phyloP scores from a whole-genome alignment of 2,888 invertebrate species.

The Ceratothoa steindachneri region DNA sequence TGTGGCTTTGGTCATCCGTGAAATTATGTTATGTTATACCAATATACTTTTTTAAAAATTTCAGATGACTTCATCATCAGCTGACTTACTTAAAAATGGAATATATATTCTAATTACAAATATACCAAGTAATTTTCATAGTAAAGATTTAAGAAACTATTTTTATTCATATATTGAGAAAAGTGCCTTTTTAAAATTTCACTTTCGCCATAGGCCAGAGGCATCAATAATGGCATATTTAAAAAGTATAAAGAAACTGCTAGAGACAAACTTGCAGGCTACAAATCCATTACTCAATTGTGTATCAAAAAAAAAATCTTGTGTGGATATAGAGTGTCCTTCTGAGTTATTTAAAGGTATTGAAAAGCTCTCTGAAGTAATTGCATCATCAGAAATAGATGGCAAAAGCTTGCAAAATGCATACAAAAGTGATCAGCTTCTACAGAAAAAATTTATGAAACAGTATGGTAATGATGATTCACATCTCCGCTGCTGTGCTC shows the following conservation, averaged over 20 bases:
- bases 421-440: too few species aligned
- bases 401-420: too few species aligned
- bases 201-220: neutral
- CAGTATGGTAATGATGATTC: too few species aligned
- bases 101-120: neutral
- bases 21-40: too few species aligned
- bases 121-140: neutral
- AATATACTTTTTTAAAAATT: too few species aligned
- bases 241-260: neutral
- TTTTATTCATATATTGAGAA: neutral
- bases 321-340: neutral
- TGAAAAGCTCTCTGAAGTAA: neutral
- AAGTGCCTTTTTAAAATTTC: neutral
- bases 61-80: too few species aligned
- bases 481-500: neutral
- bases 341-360: neutral
- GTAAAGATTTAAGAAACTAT: neutral
- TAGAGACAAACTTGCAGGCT: neutral
- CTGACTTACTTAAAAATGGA: too few species aligned
- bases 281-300: neutral
- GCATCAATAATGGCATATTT: neutral
- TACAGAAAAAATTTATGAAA: too few species aligned
- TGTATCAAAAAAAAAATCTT: neutral
- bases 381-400: too few species aligned
- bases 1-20: too few species aligned